phyloP scores from a whole-genome alignment of 64 coral and sea anemone species.

The Porites australiensis region DNA sequence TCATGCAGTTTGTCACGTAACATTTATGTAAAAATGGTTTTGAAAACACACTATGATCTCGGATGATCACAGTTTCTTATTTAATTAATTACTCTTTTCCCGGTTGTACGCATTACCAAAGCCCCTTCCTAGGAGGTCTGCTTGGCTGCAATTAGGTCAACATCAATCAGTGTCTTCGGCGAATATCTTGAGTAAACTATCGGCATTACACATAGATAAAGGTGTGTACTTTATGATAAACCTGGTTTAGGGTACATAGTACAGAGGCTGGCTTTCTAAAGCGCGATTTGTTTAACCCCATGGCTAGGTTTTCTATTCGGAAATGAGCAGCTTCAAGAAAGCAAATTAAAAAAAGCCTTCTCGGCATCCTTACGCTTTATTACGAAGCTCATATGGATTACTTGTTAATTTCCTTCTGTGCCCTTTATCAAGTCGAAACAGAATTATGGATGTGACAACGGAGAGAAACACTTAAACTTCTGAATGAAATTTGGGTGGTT shows the following conservation, averaged over 20 bases:
- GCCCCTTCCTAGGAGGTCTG: constrained; percentile 68
- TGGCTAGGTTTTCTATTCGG: constrained; percentile 29
- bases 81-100: constrained; percentile 34
- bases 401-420: constrained; percentile 23
- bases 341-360: constrained; percentile 34
- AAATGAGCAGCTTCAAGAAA: constrained; percentile 8
- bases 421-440: not conserved
- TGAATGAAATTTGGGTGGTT: not conserved
- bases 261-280: not conserved
- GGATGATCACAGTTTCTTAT: constrained; percentile 56
- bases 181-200: constrained; percentile 78
- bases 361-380: not conserved
- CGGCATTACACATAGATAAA: constrained; percentile 39
- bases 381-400: constrained; percentile 21
- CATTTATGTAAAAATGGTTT: constrained; percentile 6
- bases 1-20: not conserved
- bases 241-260: constrained; percentile 28
- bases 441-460: not conserved
- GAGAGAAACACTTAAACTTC: not conserved
- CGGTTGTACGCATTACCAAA: constrained; percentile 12
- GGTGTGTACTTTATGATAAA: constrained; percentile 61
- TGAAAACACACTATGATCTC: constrained; percentile 5
- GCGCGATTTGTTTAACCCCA: constrained; percentile 41
- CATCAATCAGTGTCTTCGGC: constrained; percentile 69
- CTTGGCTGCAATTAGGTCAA: constrained; percentile 21